These are phyloP conservation scores for Onychorhynchus coronatus DNA, from an alignment of 2,113 vertebrate genomes.

Conservation along the genomic window DNA sequence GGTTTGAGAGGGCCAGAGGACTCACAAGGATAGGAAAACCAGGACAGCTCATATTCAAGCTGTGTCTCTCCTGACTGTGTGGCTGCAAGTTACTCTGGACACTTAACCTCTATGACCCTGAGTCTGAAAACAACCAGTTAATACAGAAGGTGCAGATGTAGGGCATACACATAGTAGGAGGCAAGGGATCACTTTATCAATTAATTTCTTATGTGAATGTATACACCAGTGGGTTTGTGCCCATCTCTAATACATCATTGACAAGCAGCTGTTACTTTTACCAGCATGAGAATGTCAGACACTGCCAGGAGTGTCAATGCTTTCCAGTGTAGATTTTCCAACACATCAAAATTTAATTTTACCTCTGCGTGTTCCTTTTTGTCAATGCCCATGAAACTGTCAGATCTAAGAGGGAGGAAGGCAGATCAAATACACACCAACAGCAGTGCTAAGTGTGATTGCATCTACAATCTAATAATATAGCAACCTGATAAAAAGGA, in stretches of 20 bases:
- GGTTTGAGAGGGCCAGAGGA: neutral
- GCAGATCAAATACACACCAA: neutral
- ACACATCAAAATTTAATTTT: constrained; percentile 22
- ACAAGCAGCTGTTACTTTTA: neutral
- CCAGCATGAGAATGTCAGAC: neutral
- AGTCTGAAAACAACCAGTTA: neutral
- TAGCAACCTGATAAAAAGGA: neutral
- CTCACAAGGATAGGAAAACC: neutral
- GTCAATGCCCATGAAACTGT: neutral
- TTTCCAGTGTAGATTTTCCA: neutral
- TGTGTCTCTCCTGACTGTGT: neutral
- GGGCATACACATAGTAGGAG: accelerated
- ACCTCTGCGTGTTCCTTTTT: neutral
- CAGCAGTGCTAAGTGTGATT: neutral
- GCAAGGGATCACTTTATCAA: neutral
- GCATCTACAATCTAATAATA: neutral
- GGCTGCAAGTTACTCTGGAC: neutral
- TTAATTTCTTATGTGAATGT: neutral
- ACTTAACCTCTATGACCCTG: neutral
- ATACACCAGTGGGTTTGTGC: neutral
- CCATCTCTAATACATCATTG: neutral
- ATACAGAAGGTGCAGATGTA: neutral
- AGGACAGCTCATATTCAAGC: neutral
- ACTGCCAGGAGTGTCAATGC: neutral
- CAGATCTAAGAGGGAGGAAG: neutral